These are phyloP conservation scores for Eriosoma lanigerum DNA, from an alignment of 1,140 invertebrate genomes.

Conservation along the genomic window DNA sequence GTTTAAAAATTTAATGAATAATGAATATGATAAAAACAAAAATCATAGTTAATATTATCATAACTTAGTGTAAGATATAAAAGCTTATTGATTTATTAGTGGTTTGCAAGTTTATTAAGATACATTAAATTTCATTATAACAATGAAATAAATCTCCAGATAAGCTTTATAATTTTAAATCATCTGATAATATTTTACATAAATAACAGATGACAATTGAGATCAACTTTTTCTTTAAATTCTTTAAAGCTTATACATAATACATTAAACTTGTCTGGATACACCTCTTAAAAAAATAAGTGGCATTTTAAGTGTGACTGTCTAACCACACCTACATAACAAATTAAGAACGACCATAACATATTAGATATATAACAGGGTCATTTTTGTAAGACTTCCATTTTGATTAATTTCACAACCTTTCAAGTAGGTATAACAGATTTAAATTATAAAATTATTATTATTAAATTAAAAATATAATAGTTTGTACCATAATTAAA, in stretches of 20 bases:
- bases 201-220: slow-evolving; percentile 40
- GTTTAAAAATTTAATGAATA: no score
- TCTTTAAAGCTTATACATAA: slow-evolving; percentile 28
- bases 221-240: slow-evolving; percentile 48
- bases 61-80: no score
- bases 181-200: slow-evolving; percentile 7
- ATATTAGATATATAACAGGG: slow-evolving; percentile 30
- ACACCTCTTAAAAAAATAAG: slow-evolving; percentile 63
- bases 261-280: slow-evolving; percentile 53
- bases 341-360: slow-evolving; percentile 55
- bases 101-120: no score
- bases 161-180: neutral
- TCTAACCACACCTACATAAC: slow-evolving; percentile 58
- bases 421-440: neutral
- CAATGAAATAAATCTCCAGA: no score
- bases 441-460: neutral
- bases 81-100: no score
- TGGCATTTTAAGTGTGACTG: slow-evolving; percentile 59
- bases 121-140: no score
- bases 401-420: slow-evolving; percentile 3
- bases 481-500: neutral
- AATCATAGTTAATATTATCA: no score
- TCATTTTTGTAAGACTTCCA: slow-evolving; percentile 33
- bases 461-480: neutral
- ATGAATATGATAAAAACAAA: no score